Evolutionary conservation across 2,113 vertebrate genomes (phyloP), one percentile per base, ranked within the genome.

Genomic region (Okapia johnstoni): DNA sequence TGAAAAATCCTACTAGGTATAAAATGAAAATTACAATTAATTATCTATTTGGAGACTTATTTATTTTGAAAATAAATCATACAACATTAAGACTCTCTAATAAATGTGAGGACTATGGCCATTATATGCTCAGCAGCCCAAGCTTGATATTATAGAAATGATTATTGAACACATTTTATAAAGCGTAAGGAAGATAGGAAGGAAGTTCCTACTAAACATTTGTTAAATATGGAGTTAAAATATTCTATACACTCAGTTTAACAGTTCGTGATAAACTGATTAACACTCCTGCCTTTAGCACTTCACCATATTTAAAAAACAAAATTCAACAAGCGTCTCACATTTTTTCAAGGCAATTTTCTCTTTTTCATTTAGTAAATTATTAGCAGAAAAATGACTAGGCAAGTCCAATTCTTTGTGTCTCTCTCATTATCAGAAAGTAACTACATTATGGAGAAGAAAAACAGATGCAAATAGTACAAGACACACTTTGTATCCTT

Each of bases 1-100:
- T 96, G 77, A 88, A 93, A 95, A 96, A 40, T 83, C n/a, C 43
- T 86, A 85, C 57, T 81, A 58, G 91, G 33, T 63, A 60, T 52
- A 77, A 94, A 93, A 58, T 92, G 12, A 25, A 81, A 92, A 95
- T 85, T 4, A 87, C 36, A 91, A 58, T 36, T 85, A 93, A 76
- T 88, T 76, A 76, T 76, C 57, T 83, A 93, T 58, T 95, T 95
- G 76, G 40, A 83, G 6, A 86, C 40, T 60, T 94, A 84, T 4
- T 54, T 88, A 89, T 83, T 96, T 96, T 58, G 15, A 70, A 95
- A 97, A 94, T 88, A 91, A 46, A 55, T 88, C 85, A 73, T 50
- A 58, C 76, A 81, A 81, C 60, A 89, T 50, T 52, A 88, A 93
- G 48, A 81, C 13, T 61, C 21, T 93, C 25, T 91, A 96, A 91